Evolutionary conservation across 1,140 invertebrate species (phyloP), one percentile per base, ranked within the genome.

Genomic region (Caligus rogercresseyi): DNA sequence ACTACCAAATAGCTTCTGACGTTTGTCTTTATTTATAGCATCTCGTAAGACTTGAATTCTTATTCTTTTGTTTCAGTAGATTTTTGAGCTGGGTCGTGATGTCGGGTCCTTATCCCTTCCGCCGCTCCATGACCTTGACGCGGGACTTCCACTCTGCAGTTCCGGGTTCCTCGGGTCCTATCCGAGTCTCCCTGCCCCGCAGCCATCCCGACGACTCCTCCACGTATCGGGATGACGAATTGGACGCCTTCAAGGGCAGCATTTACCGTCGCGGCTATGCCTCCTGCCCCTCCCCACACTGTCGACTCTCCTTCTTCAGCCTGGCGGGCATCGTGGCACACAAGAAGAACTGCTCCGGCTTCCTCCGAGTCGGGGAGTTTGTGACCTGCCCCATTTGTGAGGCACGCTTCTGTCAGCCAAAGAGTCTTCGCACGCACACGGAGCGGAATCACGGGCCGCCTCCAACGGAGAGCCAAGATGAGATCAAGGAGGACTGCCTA

Each of bases 281-380:
- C 20, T 21, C 54, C 1, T 56, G 54, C 20, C 19, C 24, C 14
- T 14, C 20, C 15, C 2, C 54, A 1, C 54, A 56, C 16, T 56
- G 54, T 56, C 54, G 24, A 18, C 16, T 56, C 15, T 21, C 20
- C 16, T 56, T 56, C 14, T 56, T 56, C 18, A 21, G 19, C 54
- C 16, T 56, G 15, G 54, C 54, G n/a, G 54, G 54, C 1, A 56
- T 56, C 20, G 54, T 56, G 15, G 54, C 54, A 21, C 54, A 56
- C 24, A 21, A 20, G 19, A 56, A 56, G 20, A 56, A 20, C 20
- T 56, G 54, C 14, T n/a, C 54, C 2, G 54, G 54, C 1, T 56
- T 21, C 14, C 19, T 25, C n/a, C 54, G 19, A 20, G 15, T 15
- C 15, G 54, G 54, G n/a, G 54, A 56, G 19, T 56, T 56, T 20